A percentile compares a stretch with the other conserved stretches of the same genome.
phyloP scores from a whole-genome alignment of 2,888 invertebrate genomes.

The Cataglyphis albicans region DNA sequence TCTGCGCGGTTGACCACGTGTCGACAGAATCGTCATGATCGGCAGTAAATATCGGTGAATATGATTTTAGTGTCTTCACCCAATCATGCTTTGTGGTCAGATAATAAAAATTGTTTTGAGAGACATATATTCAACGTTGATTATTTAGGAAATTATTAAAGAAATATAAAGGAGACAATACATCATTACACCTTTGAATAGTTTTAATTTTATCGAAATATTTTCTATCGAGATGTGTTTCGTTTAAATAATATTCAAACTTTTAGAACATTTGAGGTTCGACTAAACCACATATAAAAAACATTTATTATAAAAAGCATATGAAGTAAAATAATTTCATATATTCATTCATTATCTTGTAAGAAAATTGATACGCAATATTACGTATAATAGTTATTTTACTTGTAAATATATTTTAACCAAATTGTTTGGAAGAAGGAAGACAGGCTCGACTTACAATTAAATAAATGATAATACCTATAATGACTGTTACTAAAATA shows the following conservation, averaged over 20 bases:
- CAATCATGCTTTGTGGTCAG: slow-evolving; percentile 25
- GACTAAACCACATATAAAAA: not conserved
- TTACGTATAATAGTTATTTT: not conserved
- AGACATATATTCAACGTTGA: not conserved
- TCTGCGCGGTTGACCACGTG: slow-evolving; percentile 33
- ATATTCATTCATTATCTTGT: not conserved
- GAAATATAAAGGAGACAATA: slow-evolving; percentile 8
- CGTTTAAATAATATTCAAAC: not conserved
- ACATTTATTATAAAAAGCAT: not conserved
- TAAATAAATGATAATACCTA: not conserved
- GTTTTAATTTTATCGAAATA: slow-evolving; percentile 10
- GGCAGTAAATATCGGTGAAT: not conserved
- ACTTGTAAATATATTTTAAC: not conserved
- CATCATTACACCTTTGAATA: not conserved
- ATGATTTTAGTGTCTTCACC: not conserved
- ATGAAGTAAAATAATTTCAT: not conserved
- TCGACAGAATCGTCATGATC: slow-evolving; percentile 5
- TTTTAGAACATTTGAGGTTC: not conserved
- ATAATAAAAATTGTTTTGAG: slow-evolving; percentile 17
- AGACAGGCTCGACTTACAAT: not conserved
- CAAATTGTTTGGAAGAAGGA: not conserved
- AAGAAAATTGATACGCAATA: not conserved
- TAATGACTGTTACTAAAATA: not conserved
- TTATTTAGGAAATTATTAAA: slow-evolving; percentile 13
- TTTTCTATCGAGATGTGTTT: not conserved